Base-by-base conservation (phyloP, 2,888 invertebrate species). In the Cantharis rustica region DNA sequence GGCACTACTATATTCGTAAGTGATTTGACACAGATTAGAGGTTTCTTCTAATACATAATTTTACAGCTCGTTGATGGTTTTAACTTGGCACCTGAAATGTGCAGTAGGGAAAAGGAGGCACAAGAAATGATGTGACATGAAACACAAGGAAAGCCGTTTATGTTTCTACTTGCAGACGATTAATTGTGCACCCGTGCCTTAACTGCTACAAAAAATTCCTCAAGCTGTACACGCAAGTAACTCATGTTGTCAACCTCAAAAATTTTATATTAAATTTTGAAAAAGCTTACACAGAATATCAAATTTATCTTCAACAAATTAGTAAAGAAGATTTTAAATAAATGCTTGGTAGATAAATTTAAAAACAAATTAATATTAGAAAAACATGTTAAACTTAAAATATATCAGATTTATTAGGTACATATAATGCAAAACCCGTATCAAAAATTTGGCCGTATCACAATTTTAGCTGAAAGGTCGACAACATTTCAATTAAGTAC, bases 21-120 rank as follows among this genome's bases (percentile, higher is more conserved):
- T 72, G 68, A 68, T 73, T 75, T 82, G 81, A 82, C 81, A 82
- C 81, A 81, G 77, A 79, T 79, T n/a, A n/a, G 47, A 47, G 47
- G 47, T n/a, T 47, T 47, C n/a, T 47, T n/a, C 47, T 47, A 47
- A n/a, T 47, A 47, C 47, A n/a, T n/a, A 47, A 47, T 47, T n/a
- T 47, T 47, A n/a, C n/a, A 47, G 47, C 47, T 47, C 47, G n/a
- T 47, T 7, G 7, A 47, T 47, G 47, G 47, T 47, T n/a, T 47
- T 47, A 47, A 47, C 7, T 47, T n/a, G 47, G 47, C 47, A 47
- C n/a, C n/a, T n/a, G 47, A 47, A 47, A 47, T n/a, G 47, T 47
- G 47, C 47, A 47, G 47, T n/a, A n/a, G 9, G n/a, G 47, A n/a
- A 31, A 31, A 47, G 47, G 47, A 47, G n/a, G 47, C 47, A 47